phyloP scores from a whole-genome alignment of 2,888 invertebrate species.

The Drosophila paracracens region DNA sequence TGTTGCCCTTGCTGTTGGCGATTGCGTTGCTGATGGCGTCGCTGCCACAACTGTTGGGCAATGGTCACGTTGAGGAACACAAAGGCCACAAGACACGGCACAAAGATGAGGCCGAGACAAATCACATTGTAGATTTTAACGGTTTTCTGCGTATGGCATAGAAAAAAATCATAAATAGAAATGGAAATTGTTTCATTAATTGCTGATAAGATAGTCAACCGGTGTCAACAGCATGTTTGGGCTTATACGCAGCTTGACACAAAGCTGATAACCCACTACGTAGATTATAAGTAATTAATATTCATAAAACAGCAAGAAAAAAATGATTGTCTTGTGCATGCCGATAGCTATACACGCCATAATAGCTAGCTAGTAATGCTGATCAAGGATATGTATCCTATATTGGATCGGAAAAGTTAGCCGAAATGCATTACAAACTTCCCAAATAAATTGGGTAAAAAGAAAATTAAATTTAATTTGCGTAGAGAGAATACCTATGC shows the following conservation, averaged over 20 bases:
- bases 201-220: slow-evolving; percentile 64
- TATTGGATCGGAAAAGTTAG: too few species aligned
- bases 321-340: neutral
- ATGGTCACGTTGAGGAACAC: slow-evolving; percentile 86
- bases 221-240: slow-evolving; percentile 35
- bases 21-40: slow-evolving; percentile 78
- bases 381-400: too few species aligned
- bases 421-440: too few species aligned
- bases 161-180: slow-evolving; percentile 39
- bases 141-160: slow-evolving; percentile 56
- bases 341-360: too few species aligned
- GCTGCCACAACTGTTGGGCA: slow-evolving; percentile 86
- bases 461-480: too few species aligned
- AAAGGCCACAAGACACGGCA: slow-evolving; percentile 86
- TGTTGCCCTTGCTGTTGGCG: slow-evolving; percentile 22
- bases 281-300: slow-evolving; percentile 1
- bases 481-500: too few species aligned
- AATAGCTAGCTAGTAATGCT: too few species aligned
- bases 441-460: too few species aligned
- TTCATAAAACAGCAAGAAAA: neutral
- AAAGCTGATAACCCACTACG: neutral
- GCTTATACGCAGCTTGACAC: slow-evolving; percentile 12
- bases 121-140: slow-evolving; percentile 77
- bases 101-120: slow-evolving; percentile 84
- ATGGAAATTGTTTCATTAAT: slow-evolving; percentile 37